Conservation (phyloP, 2,888 invertebrate genomes). For the Rhopalosiphum nymphaeae region DNA sequence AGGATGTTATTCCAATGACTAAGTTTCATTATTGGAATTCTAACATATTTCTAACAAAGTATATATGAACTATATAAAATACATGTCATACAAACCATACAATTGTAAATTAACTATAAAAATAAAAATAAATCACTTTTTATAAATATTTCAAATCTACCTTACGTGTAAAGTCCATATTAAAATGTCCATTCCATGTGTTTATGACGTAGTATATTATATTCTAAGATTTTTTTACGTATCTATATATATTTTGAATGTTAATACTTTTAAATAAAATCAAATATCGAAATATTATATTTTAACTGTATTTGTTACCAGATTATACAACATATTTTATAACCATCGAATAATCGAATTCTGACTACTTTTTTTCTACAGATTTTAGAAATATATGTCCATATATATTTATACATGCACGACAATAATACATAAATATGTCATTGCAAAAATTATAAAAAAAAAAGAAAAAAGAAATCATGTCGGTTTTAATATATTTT, state of each 20-base stretch:
- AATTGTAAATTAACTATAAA: not conserved
- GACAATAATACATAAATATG: not conserved
- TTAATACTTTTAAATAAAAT: not conserved
- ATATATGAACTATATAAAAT: not conserved
- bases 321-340: not conserved
- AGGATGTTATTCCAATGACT: not conserved
- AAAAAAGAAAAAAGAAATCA: not conserved
- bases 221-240: not conserved
- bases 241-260: not conserved
- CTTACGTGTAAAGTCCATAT: not conserved
- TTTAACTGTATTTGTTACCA: not conserved
- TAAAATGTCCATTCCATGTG: not conserved
- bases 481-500: not conserved
- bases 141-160: not conserved
- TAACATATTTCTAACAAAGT: not conserved
- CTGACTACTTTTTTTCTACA: not conserved
- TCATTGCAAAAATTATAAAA: not conserved
- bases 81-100: not conserved
- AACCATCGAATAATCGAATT: not conserved
- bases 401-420: not conserved
- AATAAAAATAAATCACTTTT: not conserved
- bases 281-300: not conserved
- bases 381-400: not conserved
- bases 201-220: not conserved
- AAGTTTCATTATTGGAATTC: not conserved